phyloP scores from a whole-genome alignment of 2,113 vertebrate species.

The Entomyzon cyanotis region DNA sequence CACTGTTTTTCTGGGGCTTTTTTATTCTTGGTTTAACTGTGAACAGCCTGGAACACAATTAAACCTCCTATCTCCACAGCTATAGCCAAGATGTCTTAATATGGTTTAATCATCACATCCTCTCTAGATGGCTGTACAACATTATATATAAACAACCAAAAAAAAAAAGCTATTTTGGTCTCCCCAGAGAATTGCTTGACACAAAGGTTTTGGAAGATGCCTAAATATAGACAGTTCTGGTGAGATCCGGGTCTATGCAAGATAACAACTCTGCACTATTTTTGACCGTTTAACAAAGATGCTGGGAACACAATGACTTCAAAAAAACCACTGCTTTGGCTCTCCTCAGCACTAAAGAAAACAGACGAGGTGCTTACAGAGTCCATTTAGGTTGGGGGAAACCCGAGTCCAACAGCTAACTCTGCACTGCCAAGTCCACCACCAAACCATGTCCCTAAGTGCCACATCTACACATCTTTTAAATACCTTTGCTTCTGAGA shows the following conservation, averaged over 20 bases:
- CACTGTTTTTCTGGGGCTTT: neutral
- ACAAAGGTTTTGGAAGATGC: slow-evolving; percentile 53
- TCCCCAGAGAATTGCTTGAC: neutral
- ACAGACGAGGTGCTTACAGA: neutral
- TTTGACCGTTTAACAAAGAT: slow-evolving; percentile 7
- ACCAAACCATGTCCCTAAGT: neutral
- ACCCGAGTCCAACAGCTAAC: neutral
- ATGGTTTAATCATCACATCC: slow-evolving; percentile 50
- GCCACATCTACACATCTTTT: neutral
- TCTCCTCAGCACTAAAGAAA: slow-evolving; percentile 30
- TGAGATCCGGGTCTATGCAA: neutral
- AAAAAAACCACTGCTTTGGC: neutral
- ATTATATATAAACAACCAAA: neutral
- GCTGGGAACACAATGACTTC: slow-evolving; percentile 19
- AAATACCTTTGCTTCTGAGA: slow-evolving; percentile 39
- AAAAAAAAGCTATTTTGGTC: neutral
- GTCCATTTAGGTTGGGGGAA: neutral
- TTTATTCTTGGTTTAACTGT: neutral
- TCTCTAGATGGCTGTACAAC: neutral
- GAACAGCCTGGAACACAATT: neutral
- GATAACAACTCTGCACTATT: slow-evolving; percentile 46
- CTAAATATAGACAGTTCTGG: slow-evolving; percentile 62
- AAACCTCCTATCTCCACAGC: neutral
- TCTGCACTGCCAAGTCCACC: neutral
- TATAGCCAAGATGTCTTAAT: slow-evolving; percentile 54